Evolutionary conservation across 1,140 invertebrate species (phyloP), one percentile per base, ranked within the genome.

Genomic region (Chironomus striatipennis): DNA sequence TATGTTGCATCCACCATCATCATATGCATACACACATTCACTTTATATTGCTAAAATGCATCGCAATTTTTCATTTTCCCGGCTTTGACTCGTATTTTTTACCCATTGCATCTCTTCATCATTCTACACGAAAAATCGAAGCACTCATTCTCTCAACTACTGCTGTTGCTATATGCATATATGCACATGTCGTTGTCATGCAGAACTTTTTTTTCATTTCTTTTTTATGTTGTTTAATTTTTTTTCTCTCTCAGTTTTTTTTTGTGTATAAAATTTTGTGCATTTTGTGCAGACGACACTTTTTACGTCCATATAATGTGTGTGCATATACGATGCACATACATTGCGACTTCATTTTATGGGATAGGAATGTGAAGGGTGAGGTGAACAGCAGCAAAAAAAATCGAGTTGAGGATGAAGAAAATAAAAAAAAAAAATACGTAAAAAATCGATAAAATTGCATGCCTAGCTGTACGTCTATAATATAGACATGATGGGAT

Each of bases 241-340:
- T 34, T 34, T 57, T 57, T 57, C 15, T 57, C 47, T 47, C 43
- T 47, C 43, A 47, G 2, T 47, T 47, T 47, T 47, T 47, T 47
- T n/a, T n/a, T n/a, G n/a, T 1, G 24, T 34, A 34, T 34, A 34
- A 34, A 34, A 34, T 34, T 34, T 34, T 34, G 24, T 57, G 47
- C 47, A 57, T 57, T 57, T 57, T 57, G n/a, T n/a, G 47, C 47
- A 57, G 47, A 57, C 47, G 47, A 57, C 47, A 57, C 47, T 57
- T 57, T 57, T 57, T n/a, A 12, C 47, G 47, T 57, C 47, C 12
- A 57, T 57, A 57, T n/a, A 34, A 15, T n/a, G 43, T 57, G n/a
- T 57, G 12, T 57, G 12, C 47, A 57, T 34, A 34, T 34, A 34
- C 24, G 24, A 34, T 34, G 24, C 24, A 34, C 24, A 34, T 34